Percentiles rank a stretch among this genome's conserved stretches.
phyloP scores from a whole-genome alignment of 2,888 invertebrate species.

The Ichneumon xanthorius region DNA sequence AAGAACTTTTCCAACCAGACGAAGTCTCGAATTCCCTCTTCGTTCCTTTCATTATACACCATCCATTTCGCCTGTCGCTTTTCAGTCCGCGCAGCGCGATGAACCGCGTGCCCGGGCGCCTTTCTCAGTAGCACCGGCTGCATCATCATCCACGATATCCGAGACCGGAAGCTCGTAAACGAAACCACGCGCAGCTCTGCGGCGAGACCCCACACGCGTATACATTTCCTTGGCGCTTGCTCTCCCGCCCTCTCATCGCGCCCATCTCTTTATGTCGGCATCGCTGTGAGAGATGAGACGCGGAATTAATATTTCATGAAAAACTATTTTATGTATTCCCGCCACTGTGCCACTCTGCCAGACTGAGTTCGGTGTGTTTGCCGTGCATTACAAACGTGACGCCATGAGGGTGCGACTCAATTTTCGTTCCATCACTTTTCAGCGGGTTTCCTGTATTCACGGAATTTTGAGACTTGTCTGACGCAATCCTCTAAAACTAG shows the following conservation, averaged over 20 bases:
- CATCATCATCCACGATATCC: conserved; percentile 48
- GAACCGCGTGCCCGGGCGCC: conserved; percentile 9
- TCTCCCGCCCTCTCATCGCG: background rate
- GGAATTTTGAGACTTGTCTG: background rate
- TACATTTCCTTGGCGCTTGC: conserved; percentile 28
- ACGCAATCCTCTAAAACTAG: background rate
- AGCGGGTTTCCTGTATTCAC: conserved; percentile 3
- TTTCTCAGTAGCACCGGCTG: conserved; percentile 10
- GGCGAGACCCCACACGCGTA: conserved; percentile 43
- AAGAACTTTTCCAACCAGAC: background rate
- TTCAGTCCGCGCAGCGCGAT: conserved; percentile 33
- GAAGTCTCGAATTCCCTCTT: background rate
- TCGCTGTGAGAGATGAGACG: conserved; percentile 55
- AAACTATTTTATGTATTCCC: conserved; percentile 38
- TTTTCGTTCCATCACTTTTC: conserved; percentile 38
- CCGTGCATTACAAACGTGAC: background rate
- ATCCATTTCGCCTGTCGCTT: conserved; percentile 45
- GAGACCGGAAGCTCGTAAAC: conserved; percentile 66
- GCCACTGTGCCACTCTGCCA: background rate
- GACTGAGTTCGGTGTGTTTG: background rate
- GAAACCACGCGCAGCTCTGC: conserved; percentile 57
- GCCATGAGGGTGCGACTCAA: conserved; percentile 29
- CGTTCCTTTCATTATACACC: conserved; percentile 30
- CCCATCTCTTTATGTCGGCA: conserved; percentile 11
- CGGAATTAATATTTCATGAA: conserved; percentile 67